Evolutionary conservation across 2,888 invertebrate species (phyloP).

Genomic region (Laothoe populi): DNA sequence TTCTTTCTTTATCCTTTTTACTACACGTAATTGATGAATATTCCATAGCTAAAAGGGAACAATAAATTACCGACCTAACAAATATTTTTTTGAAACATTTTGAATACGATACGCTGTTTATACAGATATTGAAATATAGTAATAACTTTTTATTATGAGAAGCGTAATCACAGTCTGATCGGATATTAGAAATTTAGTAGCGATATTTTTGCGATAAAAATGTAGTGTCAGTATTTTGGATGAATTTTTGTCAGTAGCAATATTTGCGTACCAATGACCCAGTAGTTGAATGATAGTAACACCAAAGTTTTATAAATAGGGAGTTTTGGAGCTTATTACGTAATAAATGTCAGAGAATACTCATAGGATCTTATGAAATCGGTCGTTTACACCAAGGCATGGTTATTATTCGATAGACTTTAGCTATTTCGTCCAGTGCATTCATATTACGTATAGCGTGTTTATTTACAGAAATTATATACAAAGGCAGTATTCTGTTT

Average conservation of each 20-base stretch:
- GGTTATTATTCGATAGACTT: constrained; percentile 60
- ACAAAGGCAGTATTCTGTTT: constrained; percentile 38
- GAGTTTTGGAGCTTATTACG: constrained; percentile 73
- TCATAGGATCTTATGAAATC: constrained; percentile 41
- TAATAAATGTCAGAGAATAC: constrained; percentile 53
- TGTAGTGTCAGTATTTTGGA: constrained; percentile 80
- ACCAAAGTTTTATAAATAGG: constrained; percentile 77
- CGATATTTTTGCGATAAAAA: constrained; percentile 74
- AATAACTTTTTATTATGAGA: constrained; percentile 53
- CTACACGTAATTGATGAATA: constrained; percentile 40
- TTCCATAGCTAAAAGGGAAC: constrained; percentile 67
- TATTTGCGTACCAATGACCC: constrained; percentile 67
- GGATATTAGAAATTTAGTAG: constrained; percentile 71
- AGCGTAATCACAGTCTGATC: constrained; percentile 61
- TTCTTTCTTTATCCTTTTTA: constrained; percentile 44
- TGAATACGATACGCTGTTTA: constrained; percentile 44
- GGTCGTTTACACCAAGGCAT: constrained; percentile 46
- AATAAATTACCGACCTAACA: constrained; percentile 68
- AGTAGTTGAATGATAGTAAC: constrained; percentile 76
- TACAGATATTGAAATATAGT: constrained; percentile 48
- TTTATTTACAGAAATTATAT: constrained; percentile 28
- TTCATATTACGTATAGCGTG: constrained; percentile 31
- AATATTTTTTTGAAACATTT: constrained; percentile 69
- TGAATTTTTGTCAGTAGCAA: constrained; percentile 66
- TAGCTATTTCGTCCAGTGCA: constrained; percentile 72